Evolutionary conservation across 2,888 invertebrate species (phyloP), one percentile per base, ranked within the genome.

Genomic region (Labia minor): DNA sequence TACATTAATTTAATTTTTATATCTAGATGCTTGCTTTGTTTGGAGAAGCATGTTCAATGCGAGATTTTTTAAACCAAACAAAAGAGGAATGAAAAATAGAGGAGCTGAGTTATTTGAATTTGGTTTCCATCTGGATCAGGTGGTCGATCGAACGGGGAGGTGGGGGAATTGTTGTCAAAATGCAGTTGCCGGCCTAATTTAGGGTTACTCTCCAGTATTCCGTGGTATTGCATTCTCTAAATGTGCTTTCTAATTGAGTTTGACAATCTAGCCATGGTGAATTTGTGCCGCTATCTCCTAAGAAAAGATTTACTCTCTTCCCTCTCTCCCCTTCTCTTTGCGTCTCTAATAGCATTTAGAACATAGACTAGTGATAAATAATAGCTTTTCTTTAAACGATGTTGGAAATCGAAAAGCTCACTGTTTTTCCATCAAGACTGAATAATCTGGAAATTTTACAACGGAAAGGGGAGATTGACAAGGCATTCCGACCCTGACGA

Each of bases 371-470:
- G 3, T 49, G 49, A 61, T 66, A 69, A 69, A 69, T n/a, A n/a
- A n/a, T 69, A 68, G 68, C 67, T 67, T 69, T 68, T 68, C 68
- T 68, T 69, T 69, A 66, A 21, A 67, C 67, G 67, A 67, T 69
- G 64, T 63, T 68, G 66, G 66, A 61, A 63, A 69, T 66, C 66
- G 61, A 26, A 69, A 68, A 19, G 66, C 65, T 26, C 61, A n/a
- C 65, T 67, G 49, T 65, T 37, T 63, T 65, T 66, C 68, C 61
- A 70, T 68, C 67, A 65, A 37, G 68, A 61, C 61, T 62, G 33
- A 64, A 66, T 66, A 65, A 67, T 68, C 68, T 65, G 61, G 63
- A 67, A 67, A 70, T 70, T 70, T 70, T 68, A 68, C 68, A 69
- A 69, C 49, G 49, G 62, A 14, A 62, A 64, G 64, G 21, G 64